These are phyloP conservation scores for Dicrostonyx torquatus DNA, from an alignment of 2,797 vertebrate genomes.

Conservation along the genomic window DNA sequence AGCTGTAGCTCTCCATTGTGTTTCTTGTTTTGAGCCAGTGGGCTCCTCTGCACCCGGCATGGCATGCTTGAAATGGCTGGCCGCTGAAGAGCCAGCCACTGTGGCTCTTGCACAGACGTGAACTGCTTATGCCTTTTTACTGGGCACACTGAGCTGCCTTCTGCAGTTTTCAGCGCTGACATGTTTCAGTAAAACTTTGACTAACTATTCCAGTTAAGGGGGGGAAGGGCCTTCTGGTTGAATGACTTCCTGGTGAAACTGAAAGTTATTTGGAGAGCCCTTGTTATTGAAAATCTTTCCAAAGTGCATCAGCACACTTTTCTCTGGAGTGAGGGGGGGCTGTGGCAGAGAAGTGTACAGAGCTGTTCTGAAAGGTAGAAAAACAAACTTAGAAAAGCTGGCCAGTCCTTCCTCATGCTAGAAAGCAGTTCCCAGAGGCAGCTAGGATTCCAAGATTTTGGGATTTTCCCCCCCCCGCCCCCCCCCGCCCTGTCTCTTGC, in stretches of 20 bases:
- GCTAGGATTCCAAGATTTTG: background rate
- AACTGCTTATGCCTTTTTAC: background rate
- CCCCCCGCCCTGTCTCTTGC: too few relatives aligned
- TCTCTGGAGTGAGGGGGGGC: slow-evolving; percentile 39
- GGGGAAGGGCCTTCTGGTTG: slow-evolving; percentile 29
- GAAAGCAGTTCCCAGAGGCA: background rate
- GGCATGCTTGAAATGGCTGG: background rate
- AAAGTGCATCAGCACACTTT: slow-evolving; percentile 55
- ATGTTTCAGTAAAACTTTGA: slow-evolving; percentile 59
- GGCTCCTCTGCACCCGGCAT: fast-evolving
- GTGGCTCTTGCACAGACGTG: background rate
- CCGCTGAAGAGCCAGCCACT: background rate
- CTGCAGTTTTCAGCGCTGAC: slow-evolving; percentile 53
- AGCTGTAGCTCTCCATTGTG: background rate
- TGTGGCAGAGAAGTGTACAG: background rate
- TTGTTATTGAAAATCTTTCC: slow-evolving; percentile 73
- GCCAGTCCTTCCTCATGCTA: background rate
- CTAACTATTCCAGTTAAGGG: too few relatives aligned
- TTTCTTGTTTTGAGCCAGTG: background rate
- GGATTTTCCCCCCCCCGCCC: background rate
- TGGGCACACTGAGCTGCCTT: slow-evolving; percentile 38
- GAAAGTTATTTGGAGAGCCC: slow-evolving; percentile 64
- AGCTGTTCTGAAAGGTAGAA: background rate
- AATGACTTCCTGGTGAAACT: slow-evolving; percentile 67
- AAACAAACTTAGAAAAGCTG: background rate